A percentile compares a stretch with the other conserved stretches of the same genome.
These are phyloP conservation scores for Drosophila lowei DNA, from an alignment of 1,140 invertebrate species.

Conservation along the genomic window DNA sequence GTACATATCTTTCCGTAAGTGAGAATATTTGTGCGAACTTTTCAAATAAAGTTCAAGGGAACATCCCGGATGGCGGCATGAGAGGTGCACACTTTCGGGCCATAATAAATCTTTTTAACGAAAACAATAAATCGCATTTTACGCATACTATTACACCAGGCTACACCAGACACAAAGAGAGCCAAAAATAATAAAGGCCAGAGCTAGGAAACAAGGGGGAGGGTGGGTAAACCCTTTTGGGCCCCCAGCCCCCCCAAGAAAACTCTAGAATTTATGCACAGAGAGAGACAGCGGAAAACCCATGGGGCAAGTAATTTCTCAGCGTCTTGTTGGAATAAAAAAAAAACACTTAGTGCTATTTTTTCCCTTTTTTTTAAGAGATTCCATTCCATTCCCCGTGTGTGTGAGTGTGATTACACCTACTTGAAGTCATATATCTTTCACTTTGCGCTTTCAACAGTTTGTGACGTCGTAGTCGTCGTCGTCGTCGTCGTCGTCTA, in stretches of 20 bases:
- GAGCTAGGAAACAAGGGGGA: slow-evolving; percentile 26
- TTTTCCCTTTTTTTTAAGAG: slow-evolving; percentile 14
- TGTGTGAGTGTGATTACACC: slow-evolving; percentile 73
- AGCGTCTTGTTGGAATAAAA: slow-evolving; percentile 42
- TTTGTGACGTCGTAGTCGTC: slow-evolving; percentile 74
- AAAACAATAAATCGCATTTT: slow-evolving; percentile 80
- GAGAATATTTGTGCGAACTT: slow-evolving; percentile 60
- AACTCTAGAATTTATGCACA: slow-evolving; percentile 54
- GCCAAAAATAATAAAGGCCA: slow-evolving; percentile 40
- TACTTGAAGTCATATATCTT: slow-evolving; percentile 81
- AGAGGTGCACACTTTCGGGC: background rate
- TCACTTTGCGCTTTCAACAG: slow-evolving; percentile 81
- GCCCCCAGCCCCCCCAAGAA: slow-evolving; percentile 15
- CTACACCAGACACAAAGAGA: slow-evolving; percentile 5
- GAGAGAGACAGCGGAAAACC: slow-evolving; percentile 28
- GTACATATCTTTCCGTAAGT: slow-evolving; percentile 10
- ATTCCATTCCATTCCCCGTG: slow-evolving; percentile 2
- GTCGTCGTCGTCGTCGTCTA: slow-evolving; percentile 61
- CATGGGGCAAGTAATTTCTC: slow-evolving; percentile 67
- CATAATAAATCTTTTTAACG: slow-evolving; percentile 79
- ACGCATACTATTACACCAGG: slow-evolving; percentile 69
- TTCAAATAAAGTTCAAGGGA: slow-evolving; percentile 69
- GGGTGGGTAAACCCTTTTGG: slow-evolving; percentile 40
- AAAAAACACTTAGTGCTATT: slow-evolving; percentile 71
- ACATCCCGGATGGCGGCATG: too few relatives aligned